A percentile compares a stretch with the other conserved stretches of the same genome.
Evolutionary conservation across 2,113 vertebrate species (phyloP).

Genomic region (Ciconia stormi): DNA sequence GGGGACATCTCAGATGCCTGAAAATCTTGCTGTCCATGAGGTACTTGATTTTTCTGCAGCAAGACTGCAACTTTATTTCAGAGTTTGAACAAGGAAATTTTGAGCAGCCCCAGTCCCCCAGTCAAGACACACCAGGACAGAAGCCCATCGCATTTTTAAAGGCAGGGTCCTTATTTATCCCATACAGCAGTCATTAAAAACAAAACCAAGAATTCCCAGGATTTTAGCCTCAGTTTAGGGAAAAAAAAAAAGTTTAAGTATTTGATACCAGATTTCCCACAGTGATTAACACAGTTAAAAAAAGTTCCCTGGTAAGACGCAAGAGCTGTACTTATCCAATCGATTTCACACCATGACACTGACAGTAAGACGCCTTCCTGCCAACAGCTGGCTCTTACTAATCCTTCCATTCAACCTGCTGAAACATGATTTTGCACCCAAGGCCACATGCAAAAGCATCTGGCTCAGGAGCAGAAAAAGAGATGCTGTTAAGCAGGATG

Average conservation of each 20-base stretch:
- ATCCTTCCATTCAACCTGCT: conserved; percentile 45
- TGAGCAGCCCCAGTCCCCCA: background rate
- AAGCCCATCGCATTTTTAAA: background rate
- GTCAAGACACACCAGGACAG: background rate
- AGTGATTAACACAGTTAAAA: background rate
- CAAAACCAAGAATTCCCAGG: background rate
- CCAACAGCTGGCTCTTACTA: conserved; percentile 48
- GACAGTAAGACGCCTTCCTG: background rate
- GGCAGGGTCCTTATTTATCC: background rate
- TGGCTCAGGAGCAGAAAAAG: background rate
- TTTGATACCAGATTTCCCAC: conserved; percentile 49
- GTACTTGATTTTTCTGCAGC: background rate
- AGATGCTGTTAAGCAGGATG: background rate
- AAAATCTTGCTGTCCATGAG: background rate
- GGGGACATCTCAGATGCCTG: background rate
- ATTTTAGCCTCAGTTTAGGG: background rate
- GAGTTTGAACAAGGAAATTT: background rate
- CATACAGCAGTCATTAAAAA: background rate
- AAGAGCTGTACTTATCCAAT: background rate
- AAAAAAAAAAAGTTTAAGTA: background rate
- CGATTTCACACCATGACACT: background rate
- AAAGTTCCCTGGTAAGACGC: background rate
- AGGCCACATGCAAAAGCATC: conserved; percentile 32
- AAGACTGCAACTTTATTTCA: background rate
- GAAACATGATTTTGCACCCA: conserved; percentile 19